Evolutionary conservation across 1,140 invertebrate genomes (phyloP).

Genomic region (Bradynema listronoti): DNA sequence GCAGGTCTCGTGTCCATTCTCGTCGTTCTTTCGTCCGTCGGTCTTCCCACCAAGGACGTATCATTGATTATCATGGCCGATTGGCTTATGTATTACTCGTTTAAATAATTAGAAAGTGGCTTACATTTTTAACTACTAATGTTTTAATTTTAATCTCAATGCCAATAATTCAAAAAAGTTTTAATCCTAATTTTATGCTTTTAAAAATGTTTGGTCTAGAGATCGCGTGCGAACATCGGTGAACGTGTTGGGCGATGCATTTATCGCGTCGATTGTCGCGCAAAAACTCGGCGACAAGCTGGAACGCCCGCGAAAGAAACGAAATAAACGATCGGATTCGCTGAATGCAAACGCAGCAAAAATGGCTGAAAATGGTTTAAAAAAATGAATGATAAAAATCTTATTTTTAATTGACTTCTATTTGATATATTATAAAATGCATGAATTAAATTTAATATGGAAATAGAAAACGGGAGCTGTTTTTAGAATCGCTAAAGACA

Average conservation of each 20-base stretch:
- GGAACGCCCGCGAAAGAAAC: constrained; percentile 43
- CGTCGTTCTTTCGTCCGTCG: constrained; percentile 87
- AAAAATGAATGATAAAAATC: constrained; percentile 1
- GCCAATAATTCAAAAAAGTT: not conserved
- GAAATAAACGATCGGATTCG: constrained; percentile 41
- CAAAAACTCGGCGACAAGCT: constrained; percentile 59
- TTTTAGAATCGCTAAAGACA: not conserved
- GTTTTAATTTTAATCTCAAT: not conserved
- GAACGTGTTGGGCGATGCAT: constrained; percentile 86
- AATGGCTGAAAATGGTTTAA: not conserved
- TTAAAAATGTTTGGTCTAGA: constrained; percentile 62
- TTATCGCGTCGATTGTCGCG: constrained; percentile 82
- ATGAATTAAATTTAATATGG: not conserved
- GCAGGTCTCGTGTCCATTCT: constrained; percentile 90
- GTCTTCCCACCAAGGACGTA: constrained; percentile 81
- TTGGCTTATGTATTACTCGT: constrained; percentile 79
- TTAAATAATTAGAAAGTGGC: constrained; percentile 10
- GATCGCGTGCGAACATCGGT: constrained; percentile 90
- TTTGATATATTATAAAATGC: constrained; percentile 9
- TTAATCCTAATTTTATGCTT: not conserved
- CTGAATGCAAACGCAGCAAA: not conserved
- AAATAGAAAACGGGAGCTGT: not conserved
- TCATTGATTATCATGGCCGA: constrained; percentile 88
- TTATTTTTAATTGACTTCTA: not conserved
- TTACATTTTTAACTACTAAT: constrained; percentile 9